A percentile compares a stretch with the other conserved stretches of the same genome.
These are phyloP conservation scores for Hippocampus mohnikei DNA, from an alignment of 2,113 vertebrate genomes.

Conservation along the genomic window DNA sequence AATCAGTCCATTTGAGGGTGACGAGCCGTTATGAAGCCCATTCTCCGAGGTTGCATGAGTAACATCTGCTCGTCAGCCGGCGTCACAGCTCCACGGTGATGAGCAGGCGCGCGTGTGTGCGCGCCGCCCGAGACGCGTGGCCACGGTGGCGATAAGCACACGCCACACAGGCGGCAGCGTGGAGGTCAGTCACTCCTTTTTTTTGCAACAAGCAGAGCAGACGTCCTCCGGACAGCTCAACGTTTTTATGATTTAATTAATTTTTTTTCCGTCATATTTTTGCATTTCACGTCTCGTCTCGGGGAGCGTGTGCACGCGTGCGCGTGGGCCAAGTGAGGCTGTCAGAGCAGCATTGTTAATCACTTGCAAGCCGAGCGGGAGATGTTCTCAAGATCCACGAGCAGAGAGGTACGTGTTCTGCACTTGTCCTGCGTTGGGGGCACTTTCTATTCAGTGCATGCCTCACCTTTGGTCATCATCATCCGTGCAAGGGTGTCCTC, in stretches of 20 bases:
- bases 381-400: slow-evolving; percentile 21
- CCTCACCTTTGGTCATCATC: slow-evolving; percentile 24
- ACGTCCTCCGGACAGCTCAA: slow-evolving; percentile 13
- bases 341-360: slow-evolving; percentile 48
- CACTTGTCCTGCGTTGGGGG: slow-evolving; percentile 22
- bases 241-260: slow-evolving; percentile 1
- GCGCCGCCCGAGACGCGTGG: slow-evolving; percentile 36
- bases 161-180: slow-evolving; percentile 25
- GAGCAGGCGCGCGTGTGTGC: slow-evolving; percentile 14
- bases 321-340: slow-evolving; percentile 32
- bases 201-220: slow-evolving; percentile 14
- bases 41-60: neutral
- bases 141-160: slow-evolving; percentile 22
- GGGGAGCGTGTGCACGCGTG: slow-evolving; percentile 44
- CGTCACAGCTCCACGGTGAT: neutral
- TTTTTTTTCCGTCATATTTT: slow-evolving; percentile 12
- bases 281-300: slow-evolving; percentile 5
- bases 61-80: neutral
- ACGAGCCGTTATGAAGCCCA: neutral
- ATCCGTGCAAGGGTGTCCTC: slow-evolving; percentile 37
- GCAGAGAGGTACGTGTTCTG: slow-evolving; percentile 52
- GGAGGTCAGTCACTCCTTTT: slow-evolving; percentile 46
- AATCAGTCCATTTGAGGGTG: neutral
- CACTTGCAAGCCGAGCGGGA: slow-evolving; percentile 28
- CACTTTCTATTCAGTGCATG: slow-evolving; percentile 52